Conservation (phyloP, 2,113 vertebrate species). For the Fregetta grallaria region DNA sequence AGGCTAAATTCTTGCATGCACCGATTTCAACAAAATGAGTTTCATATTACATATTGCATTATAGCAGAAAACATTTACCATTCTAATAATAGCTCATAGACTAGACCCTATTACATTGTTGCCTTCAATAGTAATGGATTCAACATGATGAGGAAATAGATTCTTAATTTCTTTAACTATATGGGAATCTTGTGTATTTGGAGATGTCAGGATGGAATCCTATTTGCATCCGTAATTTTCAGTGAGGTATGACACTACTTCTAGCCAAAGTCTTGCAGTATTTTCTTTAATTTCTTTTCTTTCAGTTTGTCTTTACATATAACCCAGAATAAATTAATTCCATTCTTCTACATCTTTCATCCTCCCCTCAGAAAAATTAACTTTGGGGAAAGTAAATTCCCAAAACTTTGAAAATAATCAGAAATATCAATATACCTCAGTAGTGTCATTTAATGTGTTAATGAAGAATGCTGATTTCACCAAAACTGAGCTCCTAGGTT, state of each 20-base stretch:
- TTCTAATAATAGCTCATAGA: not conserved
- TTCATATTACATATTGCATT: not conserved
- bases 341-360: not conserved
- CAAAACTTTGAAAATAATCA: not conserved
- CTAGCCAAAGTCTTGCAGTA: not conserved
- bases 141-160: not conserved
- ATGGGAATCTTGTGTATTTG: not conserved
- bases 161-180: not conserved
- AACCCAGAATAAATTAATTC: not conserved
- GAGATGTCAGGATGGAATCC: not conserved
- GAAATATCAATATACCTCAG: not conserved
- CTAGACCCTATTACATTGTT: not conserved
- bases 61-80: not conserved
- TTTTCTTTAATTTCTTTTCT: not conserved
- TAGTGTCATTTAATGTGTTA: not conserved
- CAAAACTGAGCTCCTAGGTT: not conserved
- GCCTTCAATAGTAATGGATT: not conserved
- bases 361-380: not conserved
- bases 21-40: not conserved
- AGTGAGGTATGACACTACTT: not conserved
- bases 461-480: not conserved
- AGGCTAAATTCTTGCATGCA: not conserved
- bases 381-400: not conserved
- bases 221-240: not conserved
- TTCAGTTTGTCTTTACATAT: not conserved